Percentiles rank a stretch among this genome's conserved stretches.
Conservation (phyloP, 2,797 vertebrate species). For the Pachyuromys duprasi region DNA sequence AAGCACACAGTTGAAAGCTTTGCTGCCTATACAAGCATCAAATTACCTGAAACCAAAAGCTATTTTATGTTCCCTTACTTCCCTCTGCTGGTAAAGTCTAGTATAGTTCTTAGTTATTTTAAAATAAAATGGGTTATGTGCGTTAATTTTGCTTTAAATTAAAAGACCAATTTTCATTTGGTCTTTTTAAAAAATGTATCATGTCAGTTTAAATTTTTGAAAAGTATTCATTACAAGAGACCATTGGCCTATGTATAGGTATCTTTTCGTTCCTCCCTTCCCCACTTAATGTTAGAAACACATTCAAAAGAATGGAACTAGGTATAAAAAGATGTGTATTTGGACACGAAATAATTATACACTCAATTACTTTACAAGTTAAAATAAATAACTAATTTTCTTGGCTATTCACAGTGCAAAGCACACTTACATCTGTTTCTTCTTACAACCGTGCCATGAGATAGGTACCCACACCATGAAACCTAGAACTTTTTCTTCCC, state of each 20-base stretch:
- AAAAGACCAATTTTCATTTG: conserved; percentile 1
- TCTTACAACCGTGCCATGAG: not conserved
- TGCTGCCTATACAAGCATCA: conserved; percentile 56
- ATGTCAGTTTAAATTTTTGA: conserved; percentile 2
- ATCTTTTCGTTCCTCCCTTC: not conserved
- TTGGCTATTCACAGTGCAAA: not conserved
- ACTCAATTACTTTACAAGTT: conserved; percentile 3
- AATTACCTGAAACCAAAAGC: conserved; percentile 51
- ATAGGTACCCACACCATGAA: not conserved
- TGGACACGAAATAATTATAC: conserved; percentile 5
- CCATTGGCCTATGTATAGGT: conserved; percentile 13
- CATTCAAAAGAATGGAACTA: not conserved
- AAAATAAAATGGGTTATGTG: not conserved
- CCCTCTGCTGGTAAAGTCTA: conserved; percentile 84
- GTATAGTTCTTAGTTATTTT: conserved; percentile 21
- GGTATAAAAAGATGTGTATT: not conserved
- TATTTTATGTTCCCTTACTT: conserved; percentile 78
- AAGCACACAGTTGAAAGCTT: conserved; percentile 10
- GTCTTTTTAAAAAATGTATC: conserved; percentile 27
- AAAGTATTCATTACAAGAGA: conserved; percentile 38
- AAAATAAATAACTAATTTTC: not conserved
- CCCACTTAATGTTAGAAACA: not conserved
- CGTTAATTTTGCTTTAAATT: not conserved
- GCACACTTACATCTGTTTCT: not conserved
- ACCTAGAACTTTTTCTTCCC: conserved; percentile 17